These are phyloP conservation scores for Junonia oenone DNA, from an alignment of 2,888 invertebrate genomes.

Conservation along the genomic window DNA sequence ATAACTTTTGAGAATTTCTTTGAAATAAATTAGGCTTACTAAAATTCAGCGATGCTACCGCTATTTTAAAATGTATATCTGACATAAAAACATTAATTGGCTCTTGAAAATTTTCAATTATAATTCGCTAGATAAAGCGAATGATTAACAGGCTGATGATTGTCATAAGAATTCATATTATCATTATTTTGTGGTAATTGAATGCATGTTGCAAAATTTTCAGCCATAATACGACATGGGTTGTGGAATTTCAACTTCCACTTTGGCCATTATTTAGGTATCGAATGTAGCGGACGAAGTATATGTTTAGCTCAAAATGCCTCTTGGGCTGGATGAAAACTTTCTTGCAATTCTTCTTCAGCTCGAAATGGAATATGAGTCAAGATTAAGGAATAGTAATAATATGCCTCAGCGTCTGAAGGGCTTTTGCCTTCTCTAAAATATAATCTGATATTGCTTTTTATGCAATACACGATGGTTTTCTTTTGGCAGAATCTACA, in stretches of 20 bases:
- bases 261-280: background rate
- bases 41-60: background rate
- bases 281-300: background rate
- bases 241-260: background rate
- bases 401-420: background rate
- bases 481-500: too few species aligned
- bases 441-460: too few species aligned
- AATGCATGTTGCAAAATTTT: background rate
- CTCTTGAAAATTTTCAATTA: background rate
- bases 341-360: background rate
- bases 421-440: too few species aligned
- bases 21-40: background rate
- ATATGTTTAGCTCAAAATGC: background rate
- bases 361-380: background rate
- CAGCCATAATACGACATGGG: background rate
- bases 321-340: background rate
- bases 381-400: background rate
- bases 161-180: background rate
- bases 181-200: background rate
- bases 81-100: background rate
- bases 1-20: background rate
- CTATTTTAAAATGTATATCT: background rate
- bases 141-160: background rate
- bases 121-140: background rate
- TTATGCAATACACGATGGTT: too few species aligned